These are phyloP conservation scores for Rhinichthys osculus DNA, from an alignment of 2,797 vertebrate genomes.

Conservation along the genomic window DNA sequence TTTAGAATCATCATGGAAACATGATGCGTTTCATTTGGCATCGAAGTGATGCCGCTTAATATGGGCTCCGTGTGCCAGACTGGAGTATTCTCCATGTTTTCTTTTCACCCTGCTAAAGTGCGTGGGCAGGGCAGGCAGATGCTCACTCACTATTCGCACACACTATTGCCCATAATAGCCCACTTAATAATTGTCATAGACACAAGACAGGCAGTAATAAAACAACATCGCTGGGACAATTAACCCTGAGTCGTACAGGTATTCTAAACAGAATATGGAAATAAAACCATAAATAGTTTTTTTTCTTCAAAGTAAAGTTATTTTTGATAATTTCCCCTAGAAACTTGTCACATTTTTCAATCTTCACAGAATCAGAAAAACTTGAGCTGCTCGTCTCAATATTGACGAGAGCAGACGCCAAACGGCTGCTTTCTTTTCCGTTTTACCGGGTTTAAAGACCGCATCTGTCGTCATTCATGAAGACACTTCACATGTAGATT, in stretches of 20 bases:
- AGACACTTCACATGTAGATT: conserved; percentile 78
- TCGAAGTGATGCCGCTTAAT: neutral
- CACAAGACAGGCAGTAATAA: conserved; percentile 22
- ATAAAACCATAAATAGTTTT: neutral
- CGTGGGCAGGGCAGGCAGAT: conserved; percentile 78
- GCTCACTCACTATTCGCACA: conserved; percentile 71
- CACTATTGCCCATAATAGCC: conserved; percentile 73
- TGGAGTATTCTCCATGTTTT: conserved; percentile 41
- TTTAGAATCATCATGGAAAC: neutral
- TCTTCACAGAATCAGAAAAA: neutral
- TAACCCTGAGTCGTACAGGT: neutral
- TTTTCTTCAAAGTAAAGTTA: neutral
- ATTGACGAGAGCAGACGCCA: conserved; percentile 63
- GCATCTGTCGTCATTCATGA: conserved; percentile 78
- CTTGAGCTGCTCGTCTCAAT: conserved; percentile 53
- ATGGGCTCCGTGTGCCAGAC: neutral
- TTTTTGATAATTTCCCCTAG: neutral
- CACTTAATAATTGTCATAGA: conserved; percentile 64
- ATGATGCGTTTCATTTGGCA: neutral
- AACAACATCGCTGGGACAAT: conserved; percentile 59
- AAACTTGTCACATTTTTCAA: neutral
- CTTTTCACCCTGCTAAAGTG: conserved; percentile 54
- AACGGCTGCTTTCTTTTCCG: conserved; percentile 71
- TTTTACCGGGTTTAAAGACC: conserved; percentile 74
- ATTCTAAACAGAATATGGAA: neutral